Base-by-base conservation (phyloP, 2,888 invertebrate genomes). In the Mythimna ferrago region DNA sequence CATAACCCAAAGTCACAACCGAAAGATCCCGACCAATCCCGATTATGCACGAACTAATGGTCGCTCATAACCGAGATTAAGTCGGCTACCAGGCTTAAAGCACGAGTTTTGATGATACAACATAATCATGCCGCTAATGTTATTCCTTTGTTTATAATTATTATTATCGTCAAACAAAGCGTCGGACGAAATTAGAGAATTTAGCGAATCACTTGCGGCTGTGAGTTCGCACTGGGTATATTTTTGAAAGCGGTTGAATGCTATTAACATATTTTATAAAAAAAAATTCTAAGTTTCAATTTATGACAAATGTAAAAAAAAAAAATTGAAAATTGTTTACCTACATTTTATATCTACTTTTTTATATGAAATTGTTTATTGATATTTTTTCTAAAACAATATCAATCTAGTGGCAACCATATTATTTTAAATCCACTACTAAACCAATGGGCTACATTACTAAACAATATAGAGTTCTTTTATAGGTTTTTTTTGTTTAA, bases 141-240 rank as follows among this genome's bases (percentile, higher is more conserved):
- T n/a, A 0, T 44, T 26, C 73, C 73, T 82, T 80, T 82, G 82
- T 80, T 82, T 78, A 65, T 38, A 72, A 78, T 80, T 71, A 78
- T 82, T 72, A 82, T 79, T 78, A 78, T 44, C 35, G 60, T 16
- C 57, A 62, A 82, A 82, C 80, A 80, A 80, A 78, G 78, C 78
- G 35, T 38, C n/a, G n/a, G n/a, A n/a, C n/a, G n/a, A n/a, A 80
- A 80, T 82, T 78, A 72, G 78, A 63, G 57, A 68, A 82, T 78
- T 78, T 68, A 56, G 82, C 72, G 44, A 80, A 78, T 80, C 80
- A 82, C 82, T 69, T 51, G 38, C 1, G 11, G 56, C 48, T 38
- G 2, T 1, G 6, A 2, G 1, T 66, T 53, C 73, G 64, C 69
- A 83, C 80, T 65, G 54, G 58, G 69, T 21, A 7, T 0, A 1